Percentiles rank a stretch among this genome's conserved stretches.
Evolutionary conservation across 2,113 vertebrate species (phyloP).

Genomic region (Sinocyclocheilus maitianheensis): DNA sequence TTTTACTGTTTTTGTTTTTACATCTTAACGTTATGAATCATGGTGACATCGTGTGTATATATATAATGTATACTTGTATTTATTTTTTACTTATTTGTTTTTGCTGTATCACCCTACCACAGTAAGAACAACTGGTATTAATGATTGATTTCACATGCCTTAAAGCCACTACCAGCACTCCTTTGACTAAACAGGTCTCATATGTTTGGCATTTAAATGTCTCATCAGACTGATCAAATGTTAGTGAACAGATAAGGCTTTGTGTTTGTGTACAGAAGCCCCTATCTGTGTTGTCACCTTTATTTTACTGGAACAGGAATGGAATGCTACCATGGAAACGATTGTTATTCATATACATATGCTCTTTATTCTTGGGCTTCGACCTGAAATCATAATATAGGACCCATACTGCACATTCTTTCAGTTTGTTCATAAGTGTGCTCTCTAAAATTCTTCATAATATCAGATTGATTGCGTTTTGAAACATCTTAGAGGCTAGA

Average conservation of each 20-base stretch:
- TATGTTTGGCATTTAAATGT: slow-evolving; percentile 3
- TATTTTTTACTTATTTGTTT: neutral
- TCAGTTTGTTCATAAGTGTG: neutral
- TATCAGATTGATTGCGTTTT: neutral
- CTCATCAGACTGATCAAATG: slow-evolving; percentile 27
- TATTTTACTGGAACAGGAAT: slow-evolving; percentile 33
- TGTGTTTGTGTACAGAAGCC: slow-evolving; percentile 31
- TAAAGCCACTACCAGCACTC: slow-evolving; percentile 13
- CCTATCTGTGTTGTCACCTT: neutral
- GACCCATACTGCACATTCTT: neutral
- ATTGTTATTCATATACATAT: slow-evolving; percentile 56
- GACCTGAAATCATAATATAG: slow-evolving; percentile 1
- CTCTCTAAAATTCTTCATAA: neutral
- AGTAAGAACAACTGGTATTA: neutral
- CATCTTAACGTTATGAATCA: no score
- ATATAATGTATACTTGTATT: no score
- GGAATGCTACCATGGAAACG: slow-evolving; percentile 47
- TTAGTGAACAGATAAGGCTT: slow-evolving; percentile 26
- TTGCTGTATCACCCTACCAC: neutral
- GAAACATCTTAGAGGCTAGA: neutral
- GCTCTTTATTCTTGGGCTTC: neutral
- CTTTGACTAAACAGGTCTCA: slow-evolving; percentile 21
- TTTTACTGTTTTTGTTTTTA: no score
- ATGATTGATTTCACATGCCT: slow-evolving; percentile 6
- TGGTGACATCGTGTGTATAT: no score